Conservation (phyloP, 1,140 invertebrate genomes). For the Cyrtorhinus lividipennis region DNA sequence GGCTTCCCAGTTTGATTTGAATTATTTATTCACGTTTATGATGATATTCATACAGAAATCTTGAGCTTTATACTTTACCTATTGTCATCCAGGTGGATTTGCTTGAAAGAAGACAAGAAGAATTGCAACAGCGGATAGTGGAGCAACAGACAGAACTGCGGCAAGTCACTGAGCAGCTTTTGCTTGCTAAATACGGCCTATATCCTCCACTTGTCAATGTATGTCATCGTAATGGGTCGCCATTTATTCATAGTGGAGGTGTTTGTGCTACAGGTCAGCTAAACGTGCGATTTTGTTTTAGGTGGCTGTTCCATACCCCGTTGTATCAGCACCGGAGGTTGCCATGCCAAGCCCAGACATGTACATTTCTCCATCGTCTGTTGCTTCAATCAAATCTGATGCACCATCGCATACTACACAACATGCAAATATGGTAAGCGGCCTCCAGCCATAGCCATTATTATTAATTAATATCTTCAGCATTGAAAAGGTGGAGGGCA, state of each 20-base stretch:
- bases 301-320: neutral
- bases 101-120: constrained; percentile 66
- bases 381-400: neutral
- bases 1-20: too few species aligned
- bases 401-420: neutral
- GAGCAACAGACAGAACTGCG: constrained; percentile 73
- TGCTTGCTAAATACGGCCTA: constrained; percentile 66
- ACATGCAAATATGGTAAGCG: neutral
- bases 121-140: constrained; percentile 67
- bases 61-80: too few species aligned
- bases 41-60: too few species aligned
- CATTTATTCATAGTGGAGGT: neutral
- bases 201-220: constrained; percentile 48
- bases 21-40: too few species aligned
- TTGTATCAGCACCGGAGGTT: neutral
- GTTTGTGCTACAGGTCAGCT: neutral
- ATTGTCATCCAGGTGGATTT: constrained; percentile 35
- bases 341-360: neutral
- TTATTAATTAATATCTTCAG: neutral
- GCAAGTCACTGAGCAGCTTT: constrained; percentile 64
- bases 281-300: neutral
- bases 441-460: too few species aligned
- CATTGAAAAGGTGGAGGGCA: neutral
- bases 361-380: neutral
- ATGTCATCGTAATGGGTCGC: constrained; percentile 26